Evolutionary conservation across 2,113 vertebrate genomes (phyloP).

Genomic region (Aplodontia rufa): DNA sequence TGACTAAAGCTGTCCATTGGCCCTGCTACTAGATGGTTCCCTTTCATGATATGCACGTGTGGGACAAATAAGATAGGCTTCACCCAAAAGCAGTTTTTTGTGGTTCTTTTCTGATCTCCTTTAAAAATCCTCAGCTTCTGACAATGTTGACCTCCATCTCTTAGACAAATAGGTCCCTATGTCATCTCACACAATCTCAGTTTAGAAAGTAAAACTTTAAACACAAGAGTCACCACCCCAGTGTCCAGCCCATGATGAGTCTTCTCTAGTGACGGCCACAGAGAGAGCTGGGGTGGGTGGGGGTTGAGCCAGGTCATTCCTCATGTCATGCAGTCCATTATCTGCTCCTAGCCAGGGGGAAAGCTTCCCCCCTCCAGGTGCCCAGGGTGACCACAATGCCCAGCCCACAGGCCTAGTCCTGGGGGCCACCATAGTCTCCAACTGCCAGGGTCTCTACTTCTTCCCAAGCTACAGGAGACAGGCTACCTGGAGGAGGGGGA

Average conservation of each 20-base stretch:
- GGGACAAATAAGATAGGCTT: neutral
- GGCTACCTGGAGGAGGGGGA: neutral
- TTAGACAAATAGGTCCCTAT: neutral
- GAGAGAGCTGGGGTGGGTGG: neutral
- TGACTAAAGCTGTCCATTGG: neutral
- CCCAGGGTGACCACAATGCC: neutral
- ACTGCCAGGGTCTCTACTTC: no score
- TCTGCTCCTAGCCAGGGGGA: neutral
- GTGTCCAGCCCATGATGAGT: no score
- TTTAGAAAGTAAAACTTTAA: neutral
- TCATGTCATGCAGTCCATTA: neutral
- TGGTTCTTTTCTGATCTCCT: neutral
- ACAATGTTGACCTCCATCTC: neutral
- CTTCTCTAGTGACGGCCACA: neutral
- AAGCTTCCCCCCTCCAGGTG: neutral
- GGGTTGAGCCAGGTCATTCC: neutral
- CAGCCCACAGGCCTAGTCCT: neutral
- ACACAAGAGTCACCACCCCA: neutral
- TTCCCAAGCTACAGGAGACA: neutral
- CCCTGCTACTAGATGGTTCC: no score
- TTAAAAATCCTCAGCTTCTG: neutral
- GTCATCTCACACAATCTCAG: neutral
- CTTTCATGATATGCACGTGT: rapidly evolving
- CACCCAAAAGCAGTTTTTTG: neutral
- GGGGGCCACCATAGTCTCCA: neutral